Evolutionary conservation across 2,113 vertebrate species (phyloP).

Genomic region (Perognathus longimembris): DNA sequence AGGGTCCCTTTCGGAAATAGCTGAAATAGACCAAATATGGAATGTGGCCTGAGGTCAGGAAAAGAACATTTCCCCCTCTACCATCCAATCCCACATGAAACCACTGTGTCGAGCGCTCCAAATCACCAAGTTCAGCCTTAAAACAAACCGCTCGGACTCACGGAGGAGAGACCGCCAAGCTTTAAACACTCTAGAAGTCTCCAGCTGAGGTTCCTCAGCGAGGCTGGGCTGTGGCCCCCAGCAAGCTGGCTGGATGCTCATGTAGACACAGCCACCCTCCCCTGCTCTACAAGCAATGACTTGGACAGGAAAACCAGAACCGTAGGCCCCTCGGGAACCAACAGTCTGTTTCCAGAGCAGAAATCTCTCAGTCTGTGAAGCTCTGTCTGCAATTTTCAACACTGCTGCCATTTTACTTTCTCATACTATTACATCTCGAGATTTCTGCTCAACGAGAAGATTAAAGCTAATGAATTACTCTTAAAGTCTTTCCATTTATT

Average conservation of each 20-base stretch:
- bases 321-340: neutral
- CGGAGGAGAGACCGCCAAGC: neutral
- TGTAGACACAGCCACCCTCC: neutral
- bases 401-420: neutral
- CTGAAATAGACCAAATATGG: conserved; percentile 78
- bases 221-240: neutral
- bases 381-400: neutral
- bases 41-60: neutral
- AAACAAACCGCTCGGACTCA: neutral
- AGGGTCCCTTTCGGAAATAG: conserved; percentile 97
- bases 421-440: neutral
- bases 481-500: neutral
- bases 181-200: rapidly evolving
- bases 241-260: neutral
- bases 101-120: neutral
- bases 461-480: neutral
- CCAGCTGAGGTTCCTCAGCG: neutral
- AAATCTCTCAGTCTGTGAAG: neutral
- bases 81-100: neutral
- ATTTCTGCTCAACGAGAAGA: neutral
- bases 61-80: neutral
- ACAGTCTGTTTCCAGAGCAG: neutral
- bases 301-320: neutral
- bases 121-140: neutral
- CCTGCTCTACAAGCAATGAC: neutral